A percentile compares a stretch with the other conserved stretches of the same genome.
phyloP scores from a whole-genome alignment of 2,113 vertebrate species.

The Otolemur garnettii region DNA sequence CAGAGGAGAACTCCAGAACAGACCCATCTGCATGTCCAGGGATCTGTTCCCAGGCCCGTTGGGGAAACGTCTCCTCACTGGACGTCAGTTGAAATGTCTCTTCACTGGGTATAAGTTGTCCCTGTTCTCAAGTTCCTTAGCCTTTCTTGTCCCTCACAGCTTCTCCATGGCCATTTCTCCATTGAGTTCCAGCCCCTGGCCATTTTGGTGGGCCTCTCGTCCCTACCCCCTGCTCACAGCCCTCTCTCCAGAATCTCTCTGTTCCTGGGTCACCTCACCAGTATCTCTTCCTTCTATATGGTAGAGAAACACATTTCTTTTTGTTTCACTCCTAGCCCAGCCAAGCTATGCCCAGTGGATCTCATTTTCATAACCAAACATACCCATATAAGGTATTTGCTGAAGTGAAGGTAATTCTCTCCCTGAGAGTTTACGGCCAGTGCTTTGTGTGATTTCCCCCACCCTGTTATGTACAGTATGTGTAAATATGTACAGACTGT shows the following conservation, averaged over 20 bases:
- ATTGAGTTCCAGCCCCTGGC: background rate
- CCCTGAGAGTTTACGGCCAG: background rate
- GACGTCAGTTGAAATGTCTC: background rate
- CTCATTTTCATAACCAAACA: constrained; percentile 48
- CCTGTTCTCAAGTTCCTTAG: background rate
- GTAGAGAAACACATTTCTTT: background rate
- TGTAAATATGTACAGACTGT: background rate
- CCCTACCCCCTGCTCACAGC: background rate
- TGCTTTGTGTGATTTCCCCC: background rate
- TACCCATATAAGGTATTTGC: constrained; percentile 25
- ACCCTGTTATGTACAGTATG: background rate
- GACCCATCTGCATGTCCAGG: no score
- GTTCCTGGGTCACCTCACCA: background rate
- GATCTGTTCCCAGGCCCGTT: background rate
- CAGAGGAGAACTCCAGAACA: background rate
- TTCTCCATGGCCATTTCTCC: background rate
- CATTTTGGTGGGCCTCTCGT: background rate
- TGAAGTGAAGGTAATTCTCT: background rate
- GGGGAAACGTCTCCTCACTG: background rate
- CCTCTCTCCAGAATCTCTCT: background rate
- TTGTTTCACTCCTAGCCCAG: background rate
- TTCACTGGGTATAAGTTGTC: background rate
- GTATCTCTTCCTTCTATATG: background rate
- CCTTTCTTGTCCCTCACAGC: background rate
- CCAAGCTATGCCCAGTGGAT: background rate